Conservation (phyloP, 2,113 vertebrate species). For the Myrmecophaga tridactyla region DNA sequence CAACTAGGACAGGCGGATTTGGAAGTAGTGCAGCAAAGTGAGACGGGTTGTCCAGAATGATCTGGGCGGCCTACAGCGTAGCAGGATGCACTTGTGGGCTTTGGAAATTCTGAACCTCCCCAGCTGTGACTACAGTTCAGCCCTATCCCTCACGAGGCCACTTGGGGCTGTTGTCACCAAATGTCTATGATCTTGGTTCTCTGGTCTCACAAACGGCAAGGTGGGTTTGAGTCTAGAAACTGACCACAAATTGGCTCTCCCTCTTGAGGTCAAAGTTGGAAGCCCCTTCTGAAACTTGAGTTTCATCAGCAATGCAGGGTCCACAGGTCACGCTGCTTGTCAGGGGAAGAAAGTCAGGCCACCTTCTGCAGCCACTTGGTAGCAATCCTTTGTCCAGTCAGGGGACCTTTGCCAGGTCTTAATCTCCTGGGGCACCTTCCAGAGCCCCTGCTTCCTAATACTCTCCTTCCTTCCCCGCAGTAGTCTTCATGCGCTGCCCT, state of each 20-base stretch:
- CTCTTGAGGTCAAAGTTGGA: neutral
- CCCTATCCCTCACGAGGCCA: neutral
- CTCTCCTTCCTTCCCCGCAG: conserved; percentile 21
- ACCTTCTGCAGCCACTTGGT: neutral
- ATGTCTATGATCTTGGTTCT: neutral
- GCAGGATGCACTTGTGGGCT: neutral
- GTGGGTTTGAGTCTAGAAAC: neutral
- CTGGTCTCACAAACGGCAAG: neutral
- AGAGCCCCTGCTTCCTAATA: neutral
- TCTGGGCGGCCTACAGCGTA: neutral
- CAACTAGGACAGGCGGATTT: neutral
- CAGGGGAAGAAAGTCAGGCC: neutral
- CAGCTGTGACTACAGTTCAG: neutral
- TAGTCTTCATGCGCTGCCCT: neutral
- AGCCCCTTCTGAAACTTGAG: neutral
- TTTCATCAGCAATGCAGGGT: neutral
- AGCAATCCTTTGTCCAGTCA: neutral
- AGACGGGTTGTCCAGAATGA: neutral
- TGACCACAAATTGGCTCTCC: neutral
- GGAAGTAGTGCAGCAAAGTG: neutral
- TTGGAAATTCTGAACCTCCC: neutral
- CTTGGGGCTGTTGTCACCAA: neutral
- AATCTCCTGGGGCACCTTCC: neutral
- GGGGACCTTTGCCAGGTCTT: neutral
- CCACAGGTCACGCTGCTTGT: neutral